Evolutionary conservation across 2,113 vertebrate species (phyloP).

Genomic region (Piprites chloris): DNA sequence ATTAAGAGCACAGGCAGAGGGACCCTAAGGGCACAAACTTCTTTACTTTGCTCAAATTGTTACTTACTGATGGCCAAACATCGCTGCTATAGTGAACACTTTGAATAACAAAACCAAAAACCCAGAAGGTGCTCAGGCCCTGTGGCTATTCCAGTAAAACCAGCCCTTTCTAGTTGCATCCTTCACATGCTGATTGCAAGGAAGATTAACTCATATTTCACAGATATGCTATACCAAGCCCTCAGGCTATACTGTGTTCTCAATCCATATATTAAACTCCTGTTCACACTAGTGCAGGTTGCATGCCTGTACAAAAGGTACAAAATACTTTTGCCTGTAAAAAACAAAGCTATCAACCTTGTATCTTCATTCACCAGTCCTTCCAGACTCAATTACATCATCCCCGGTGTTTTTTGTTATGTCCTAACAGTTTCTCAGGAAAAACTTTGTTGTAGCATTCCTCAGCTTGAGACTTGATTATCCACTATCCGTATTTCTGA

Average conservation of each 20-base stretch:
- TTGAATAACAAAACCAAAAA: background rate
- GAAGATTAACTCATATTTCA: background rate
- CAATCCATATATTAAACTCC: constrained; percentile 32
- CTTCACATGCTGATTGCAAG: background rate
- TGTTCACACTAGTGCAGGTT: background rate
- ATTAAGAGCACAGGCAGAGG: background rate
- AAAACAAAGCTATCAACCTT: background rate
- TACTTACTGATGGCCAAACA: background rate
- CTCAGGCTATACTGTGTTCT: background rate
- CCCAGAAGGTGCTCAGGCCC: background rate
- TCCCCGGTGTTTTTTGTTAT: background rate
- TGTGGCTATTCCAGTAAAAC: background rate
- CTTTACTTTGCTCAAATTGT: background rate
- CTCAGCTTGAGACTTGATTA: background rate
- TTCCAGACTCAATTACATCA: background rate
- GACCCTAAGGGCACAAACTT: background rate
- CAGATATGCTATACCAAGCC: background rate
- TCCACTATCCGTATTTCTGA: background rate
- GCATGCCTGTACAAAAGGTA: background rate
- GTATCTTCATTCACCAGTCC: background rate
- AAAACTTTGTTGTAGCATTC: background rate
- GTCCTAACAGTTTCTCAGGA: background rate
- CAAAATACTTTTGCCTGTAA: background rate
- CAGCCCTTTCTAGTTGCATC: background rate
- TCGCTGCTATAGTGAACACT: background rate